phyloP scores from a whole-genome alignment of 2,113 vertebrate genomes.

The Suncus etruscus region DNA sequence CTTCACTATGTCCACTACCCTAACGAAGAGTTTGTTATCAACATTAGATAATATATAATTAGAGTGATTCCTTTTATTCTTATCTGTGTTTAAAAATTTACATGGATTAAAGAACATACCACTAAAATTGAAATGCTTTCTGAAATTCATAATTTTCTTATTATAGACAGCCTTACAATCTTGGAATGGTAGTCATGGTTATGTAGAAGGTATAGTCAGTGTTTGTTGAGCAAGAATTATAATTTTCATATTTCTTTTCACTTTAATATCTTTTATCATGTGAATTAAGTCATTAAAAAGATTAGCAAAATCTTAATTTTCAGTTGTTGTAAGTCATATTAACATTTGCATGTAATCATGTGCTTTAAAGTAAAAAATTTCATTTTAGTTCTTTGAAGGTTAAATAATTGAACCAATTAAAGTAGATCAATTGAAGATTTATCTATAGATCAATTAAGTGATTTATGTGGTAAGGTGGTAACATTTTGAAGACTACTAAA shows the following conservation, averaged over 20 bases:
- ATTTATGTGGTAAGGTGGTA: constrained; percentile 38
- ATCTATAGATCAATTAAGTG: constrained; percentile 37
- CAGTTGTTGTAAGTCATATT: constrained; percentile 16
- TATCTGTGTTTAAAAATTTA: constrained; percentile 46
- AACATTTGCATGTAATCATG: constrained; percentile 45
- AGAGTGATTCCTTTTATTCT: constrained; percentile 67
- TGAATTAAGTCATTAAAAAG: constrained; percentile 53
- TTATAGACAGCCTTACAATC: constrained; percentile 55
- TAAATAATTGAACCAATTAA: constrained; percentile 57
- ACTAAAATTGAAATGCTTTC: constrained; percentile 73
- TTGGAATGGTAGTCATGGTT: constrained; percentile 52
- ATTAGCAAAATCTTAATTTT: constrained; percentile 58
- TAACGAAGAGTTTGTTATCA: constrained; percentile 50
- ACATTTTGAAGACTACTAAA: constrained; percentile 64
- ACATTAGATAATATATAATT: constrained; percentile 1
- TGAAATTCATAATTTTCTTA: constrained; percentile 61
- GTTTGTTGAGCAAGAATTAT: constrained; percentile 55
- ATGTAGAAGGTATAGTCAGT: constrained; percentile 50
- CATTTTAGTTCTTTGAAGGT: constrained; percentile 56
- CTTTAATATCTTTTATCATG: constrained; percentile 29
- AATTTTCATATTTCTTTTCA: constrained; percentile 52
- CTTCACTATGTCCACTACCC: no score
- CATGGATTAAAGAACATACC: constrained; percentile 55
- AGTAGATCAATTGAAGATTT: neutral
- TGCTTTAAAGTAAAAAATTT: constrained; percentile 65